A percentile compares a stretch with the other conserved stretches of the same genome.
Evolutionary conservation across 2,797 vertebrate genomes (phyloP).

Genomic region (Hippopotamyrus pictus): DNA sequence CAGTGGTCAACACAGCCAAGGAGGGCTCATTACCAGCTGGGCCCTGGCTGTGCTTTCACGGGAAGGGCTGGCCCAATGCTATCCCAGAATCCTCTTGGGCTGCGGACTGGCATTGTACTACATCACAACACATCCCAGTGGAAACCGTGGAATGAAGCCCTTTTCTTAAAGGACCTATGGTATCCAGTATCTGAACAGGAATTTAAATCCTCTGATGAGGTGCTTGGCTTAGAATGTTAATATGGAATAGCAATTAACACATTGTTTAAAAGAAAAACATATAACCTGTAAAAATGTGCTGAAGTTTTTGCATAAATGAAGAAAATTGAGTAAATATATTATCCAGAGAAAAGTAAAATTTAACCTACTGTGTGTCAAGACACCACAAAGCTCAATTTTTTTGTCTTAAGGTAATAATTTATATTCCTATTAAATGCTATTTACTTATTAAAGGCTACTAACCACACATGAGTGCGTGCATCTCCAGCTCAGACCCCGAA

Average conservation of each 20-base stretch:
- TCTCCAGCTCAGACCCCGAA: conserved; percentile 26
- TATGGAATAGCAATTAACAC: neutral
- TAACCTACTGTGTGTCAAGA: conserved; percentile 35
- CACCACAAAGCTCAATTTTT: conserved; percentile 28
- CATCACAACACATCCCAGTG: conserved; percentile 25
- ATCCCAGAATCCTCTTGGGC: conserved; percentile 31
- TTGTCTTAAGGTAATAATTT: conserved; percentile 34
- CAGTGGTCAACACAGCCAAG: conserved; percentile 47
- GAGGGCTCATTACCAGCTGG: conserved; percentile 48
- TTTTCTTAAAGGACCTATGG: neutral
- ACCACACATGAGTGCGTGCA: conserved; percentile 36
- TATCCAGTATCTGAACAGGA: neutral
- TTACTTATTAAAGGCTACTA: conserved; percentile 37
- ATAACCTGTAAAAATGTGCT: neutral
- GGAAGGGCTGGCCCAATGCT: conserved; percentile 50
- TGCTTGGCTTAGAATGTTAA: neutral
- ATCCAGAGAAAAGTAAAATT: conserved; percentile 25
- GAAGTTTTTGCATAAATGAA: neutral
- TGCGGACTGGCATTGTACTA: conserved; percentile 29
- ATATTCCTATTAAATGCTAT: conserved; percentile 22
- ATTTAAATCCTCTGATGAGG: neutral
- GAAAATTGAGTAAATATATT: conserved; percentile 11
- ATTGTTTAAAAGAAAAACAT: neutral
- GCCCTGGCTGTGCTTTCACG: conserved; percentile 45
- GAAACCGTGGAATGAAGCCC: neutral